Evolutionary conservation across 1,140 invertebrate genomes (phyloP), one percentile per base, ranked within the genome.

Genomic region (Bombus sibiricus): DNA sequence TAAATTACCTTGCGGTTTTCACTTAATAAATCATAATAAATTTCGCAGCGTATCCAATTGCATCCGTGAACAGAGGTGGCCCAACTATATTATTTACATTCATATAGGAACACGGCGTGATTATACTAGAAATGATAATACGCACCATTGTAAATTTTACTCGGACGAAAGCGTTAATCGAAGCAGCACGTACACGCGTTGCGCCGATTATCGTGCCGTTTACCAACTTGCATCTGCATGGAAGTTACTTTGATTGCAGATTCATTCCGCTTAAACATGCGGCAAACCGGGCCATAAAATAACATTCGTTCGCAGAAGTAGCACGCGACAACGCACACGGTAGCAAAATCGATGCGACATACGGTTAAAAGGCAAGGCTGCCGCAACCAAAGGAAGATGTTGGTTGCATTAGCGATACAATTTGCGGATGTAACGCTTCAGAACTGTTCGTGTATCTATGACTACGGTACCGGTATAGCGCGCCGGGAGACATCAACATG

Each of bases 41-140:
- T 87, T 64, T 22, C 28, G 10, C 9, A 3, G 18, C 28, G 62
- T 28, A 22, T 81, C 59, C 64, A 78, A 88, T 81, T 59, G 78
- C 68, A 68, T 68, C 6, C 37, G 64, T 22, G 83, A 86, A 75
- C 83, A 71, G 47, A 53, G 8, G 12, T 59, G 76, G 15, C 2
- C 34, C 66, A n/a, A 68, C 5, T 43, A 59, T 43, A 82, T 85
- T 88, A 84, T 86, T 86, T 88, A 81, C 76, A 69, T 25, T 62
- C 68, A 64, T 37, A 43, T 71, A 53, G 13, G 68, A 85, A 86
- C 53, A 84, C 41, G 43, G 71, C 66, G 71, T 81, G 84, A 85
- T 90, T 88, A 86, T 80, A 53, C 37, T 80, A 80, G 62, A 72
- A 88, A 88, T 41, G 71, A n/a, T 90, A 85, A 85, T 88, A 81